Evolutionary conservation across 2,113 vertebrate species (phyloP), one percentile per base, ranked within the genome.

Genomic region (Plectropomus leopardus): DNA sequence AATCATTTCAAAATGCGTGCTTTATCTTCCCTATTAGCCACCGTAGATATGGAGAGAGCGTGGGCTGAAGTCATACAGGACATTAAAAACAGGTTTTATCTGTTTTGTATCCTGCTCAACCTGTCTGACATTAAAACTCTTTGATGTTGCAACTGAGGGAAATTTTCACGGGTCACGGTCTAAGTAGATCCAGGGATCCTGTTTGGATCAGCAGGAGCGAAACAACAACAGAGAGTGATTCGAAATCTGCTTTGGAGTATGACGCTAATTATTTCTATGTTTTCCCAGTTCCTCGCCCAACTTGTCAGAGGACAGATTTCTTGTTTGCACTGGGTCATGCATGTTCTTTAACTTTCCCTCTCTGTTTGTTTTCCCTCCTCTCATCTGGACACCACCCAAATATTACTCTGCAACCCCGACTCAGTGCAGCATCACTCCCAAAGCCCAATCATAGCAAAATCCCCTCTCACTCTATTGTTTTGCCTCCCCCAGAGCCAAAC

Each of bases 391-490:
- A 5, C 65, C 30, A 45, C 60, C 73, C 74, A 87, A 76, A 79
- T 80, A 78, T 70, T 72, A 48, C 57, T 44, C 76, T 36, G 72
- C 66, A 72, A 53, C 54, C 55, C 65, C n/a, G 10, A n/a, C 66
- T 21, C 55, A 48, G 63, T 50, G 76, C 79, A 72, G 59, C 14
- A 66, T 92, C 89, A 82, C 92, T 74, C 10, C 23, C 69, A 80
- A 88, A 94, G 92, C 91, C 89, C 92, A 86, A 84, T 94, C 94
- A 93, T 93, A 92, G 94, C 96, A 95, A 95, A 96, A 91, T 95
- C 92, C 92, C 92, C 94, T 94, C 94, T 93, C 89, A 65, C 76
- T 34, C 86, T 47, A 79, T 72, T 61, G 76, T 95, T 87, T 90
- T 3, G 42, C 36, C 73, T 8, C 36, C 89, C 70, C 48, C 84